Conservation (phyloP, 2,888 invertebrate species). For the Spodoptera exigua region DNA sequence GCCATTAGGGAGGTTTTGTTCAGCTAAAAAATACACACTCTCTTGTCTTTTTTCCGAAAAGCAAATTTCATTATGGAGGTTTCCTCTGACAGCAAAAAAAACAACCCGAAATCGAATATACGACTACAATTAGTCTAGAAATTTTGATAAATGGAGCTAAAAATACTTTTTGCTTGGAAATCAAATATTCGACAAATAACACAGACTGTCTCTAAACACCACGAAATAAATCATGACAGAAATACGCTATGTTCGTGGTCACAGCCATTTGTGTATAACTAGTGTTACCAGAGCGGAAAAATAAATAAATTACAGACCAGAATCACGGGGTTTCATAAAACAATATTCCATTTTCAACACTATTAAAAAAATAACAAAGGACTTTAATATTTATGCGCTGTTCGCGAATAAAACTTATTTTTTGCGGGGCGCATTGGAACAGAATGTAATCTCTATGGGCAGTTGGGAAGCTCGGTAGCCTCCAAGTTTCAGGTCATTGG, state of each 20-base stretch:
- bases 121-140: too few relatives aligned
- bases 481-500: slow-evolving; percentile 71
- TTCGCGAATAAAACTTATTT: slow-evolving; percentile 56
- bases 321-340: slow-evolving; percentile 33
- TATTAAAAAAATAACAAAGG: slow-evolving; percentile 42
- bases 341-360: slow-evolving; percentile 44
- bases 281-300: not conserved
- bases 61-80: too few relatives aligned
- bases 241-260: not conserved
- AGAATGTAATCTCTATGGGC: slow-evolving; percentile 63
- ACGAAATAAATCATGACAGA: slow-evolving; percentile 1
- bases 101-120: too few relatives aligned
- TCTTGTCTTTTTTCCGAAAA: too few relatives aligned
- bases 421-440: slow-evolving; percentile 66
- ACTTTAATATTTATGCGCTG: slow-evolving; percentile 49
- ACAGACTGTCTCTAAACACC: too few relatives aligned
- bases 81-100: too few relatives aligned
- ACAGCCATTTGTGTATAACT: slow-evolving; percentile 1
- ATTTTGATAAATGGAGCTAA: too few relatives aligned
- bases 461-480: slow-evolving; percentile 66
- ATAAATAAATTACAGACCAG: slow-evolving; percentile 21
- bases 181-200: too few relatives aligned
- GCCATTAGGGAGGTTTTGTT: too few relatives aligned
- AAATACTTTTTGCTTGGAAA: too few relatives aligned
- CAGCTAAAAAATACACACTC: too few relatives aligned